A percentile compares a stretch with the other conserved stretches of the same genome.
These are phyloP conservation scores for Drosophila tanythrix DNA, from an alignment of 2,888 invertebrate species.

Conservation along the genomic window DNA sequence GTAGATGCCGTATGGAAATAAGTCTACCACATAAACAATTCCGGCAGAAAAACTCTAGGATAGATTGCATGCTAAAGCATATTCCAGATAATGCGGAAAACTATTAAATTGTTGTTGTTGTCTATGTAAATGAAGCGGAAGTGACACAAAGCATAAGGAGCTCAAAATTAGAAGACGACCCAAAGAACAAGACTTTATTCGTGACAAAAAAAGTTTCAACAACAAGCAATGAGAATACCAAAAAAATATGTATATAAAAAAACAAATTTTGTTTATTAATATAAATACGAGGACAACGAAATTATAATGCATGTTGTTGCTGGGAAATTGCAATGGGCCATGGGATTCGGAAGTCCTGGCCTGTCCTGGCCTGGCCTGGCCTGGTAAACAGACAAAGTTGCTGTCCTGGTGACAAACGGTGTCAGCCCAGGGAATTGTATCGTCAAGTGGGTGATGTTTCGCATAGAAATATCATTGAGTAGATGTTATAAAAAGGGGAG, in stretches of 20 bases:
- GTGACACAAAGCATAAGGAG: constrained; percentile 62
- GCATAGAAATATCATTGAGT: constrained; percentile 61
- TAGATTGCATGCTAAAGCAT: constrained; percentile 64
- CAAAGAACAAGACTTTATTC: constrained; percentile 47
- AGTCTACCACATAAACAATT: background rate
- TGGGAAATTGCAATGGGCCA: constrained; percentile 17
- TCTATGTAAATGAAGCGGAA: constrained; percentile 33
- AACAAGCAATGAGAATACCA: constrained; percentile 31
- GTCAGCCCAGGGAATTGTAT: constrained; percentile 48
- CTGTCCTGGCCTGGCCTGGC: constrained; percentile 13
- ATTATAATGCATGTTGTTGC: constrained; percentile 64
- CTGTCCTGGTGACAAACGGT: constrained; percentile 83
- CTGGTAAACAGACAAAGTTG: constrained; percentile 50
- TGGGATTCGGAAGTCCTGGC: constrained; percentile 12
- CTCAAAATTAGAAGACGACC: constrained; percentile 54
- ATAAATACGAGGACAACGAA: constrained; percentile 74
- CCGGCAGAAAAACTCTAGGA: constrained; percentile 1
- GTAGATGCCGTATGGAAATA: constrained; percentile 20
- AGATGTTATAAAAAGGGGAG: constrained; percentile 44
- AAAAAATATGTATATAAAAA: constrained; percentile 11
- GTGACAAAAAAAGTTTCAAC: constrained; percentile 77
- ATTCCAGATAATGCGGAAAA: constrained; percentile 41
- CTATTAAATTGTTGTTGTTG: constrained; percentile 49
- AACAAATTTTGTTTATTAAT: constrained; percentile 73
- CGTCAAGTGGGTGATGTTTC: constrained; percentile 56